Percentiles rank a stretch among this genome's conserved stretches.
Evolutionary conservation across 2,113 vertebrate species (phyloP).

Genomic region (Sebastes fasciatus): DNA sequence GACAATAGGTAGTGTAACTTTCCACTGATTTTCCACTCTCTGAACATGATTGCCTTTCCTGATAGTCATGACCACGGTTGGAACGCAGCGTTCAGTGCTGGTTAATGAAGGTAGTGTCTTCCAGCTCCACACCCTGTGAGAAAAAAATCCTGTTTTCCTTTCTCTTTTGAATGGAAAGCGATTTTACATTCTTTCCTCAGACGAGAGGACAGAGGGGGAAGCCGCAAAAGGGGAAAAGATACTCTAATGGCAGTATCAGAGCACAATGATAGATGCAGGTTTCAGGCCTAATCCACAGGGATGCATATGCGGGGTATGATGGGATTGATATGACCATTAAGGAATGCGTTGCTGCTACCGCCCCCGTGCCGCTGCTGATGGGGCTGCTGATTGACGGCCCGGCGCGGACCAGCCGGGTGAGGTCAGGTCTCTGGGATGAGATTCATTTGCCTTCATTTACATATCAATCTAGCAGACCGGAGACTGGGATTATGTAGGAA

Average conservation of each 20-base stretch:
- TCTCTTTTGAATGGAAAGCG: conserved; percentile 51
- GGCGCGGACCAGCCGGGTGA: conserved; percentile 28
- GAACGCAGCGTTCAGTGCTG: conserved; percentile 1
- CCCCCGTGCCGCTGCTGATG: conserved; percentile 41
- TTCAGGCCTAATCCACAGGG: conserved; percentile 54
- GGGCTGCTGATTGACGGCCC: conserved; percentile 67
- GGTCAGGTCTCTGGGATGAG: conserved; percentile 65
- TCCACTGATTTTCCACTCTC: conserved; percentile 31
- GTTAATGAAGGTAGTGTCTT: conserved; percentile 25
- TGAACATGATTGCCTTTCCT: conserved; percentile 23
- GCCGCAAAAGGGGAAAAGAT: conserved; percentile 47
- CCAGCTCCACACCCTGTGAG: conserved; percentile 63
- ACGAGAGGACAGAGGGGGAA: conserved; percentile 34
- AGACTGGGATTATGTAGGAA: conserved; percentile 54
- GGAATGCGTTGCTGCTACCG: conserved; percentile 35
- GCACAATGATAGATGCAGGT: conserved; percentile 67
- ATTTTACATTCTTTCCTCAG: conserved; percentile 69
- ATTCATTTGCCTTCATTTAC: conserved; percentile 72
- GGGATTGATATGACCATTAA: conserved; percentile 57
- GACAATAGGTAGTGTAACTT: conserved; percentile 31
- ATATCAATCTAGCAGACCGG: conserved; percentile 66
- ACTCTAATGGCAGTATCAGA: conserved; percentile 66
- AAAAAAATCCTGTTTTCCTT: conserved; percentile 57
- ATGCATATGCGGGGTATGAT: conserved; percentile 43
- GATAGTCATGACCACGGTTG: conserved; percentile 21